Conservation (phyloP, 2,113 vertebrate genomes). For the Eudorcas thomsonii region DNA sequence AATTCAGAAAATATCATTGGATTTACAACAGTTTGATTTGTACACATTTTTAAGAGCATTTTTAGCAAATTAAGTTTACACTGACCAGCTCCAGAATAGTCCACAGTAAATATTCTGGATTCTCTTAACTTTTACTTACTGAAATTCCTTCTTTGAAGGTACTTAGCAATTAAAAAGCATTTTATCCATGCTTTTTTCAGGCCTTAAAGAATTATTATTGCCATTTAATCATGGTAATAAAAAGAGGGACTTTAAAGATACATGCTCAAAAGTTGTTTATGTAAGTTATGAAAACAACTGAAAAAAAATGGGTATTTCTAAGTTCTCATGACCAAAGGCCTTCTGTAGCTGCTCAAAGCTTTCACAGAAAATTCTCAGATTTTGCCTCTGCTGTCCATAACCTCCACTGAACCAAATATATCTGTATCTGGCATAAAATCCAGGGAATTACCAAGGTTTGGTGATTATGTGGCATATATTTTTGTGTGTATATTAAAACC, state of each 20-base stretch:
- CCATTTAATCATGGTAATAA: background rate
- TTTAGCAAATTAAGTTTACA: background rate
- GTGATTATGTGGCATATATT: background rate
- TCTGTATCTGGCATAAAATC: background rate
- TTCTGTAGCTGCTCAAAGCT: background rate
- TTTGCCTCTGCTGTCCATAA: background rate
- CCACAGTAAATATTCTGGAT: constrained; percentile 11
- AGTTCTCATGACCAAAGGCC: background rate
- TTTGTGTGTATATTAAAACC: background rate
- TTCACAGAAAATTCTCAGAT: background rate
- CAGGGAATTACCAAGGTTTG: background rate
- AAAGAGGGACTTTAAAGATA: background rate
- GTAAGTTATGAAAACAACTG: background rate
- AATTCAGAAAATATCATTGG: background rate
- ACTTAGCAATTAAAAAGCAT: constrained; percentile 32
- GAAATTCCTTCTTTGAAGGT: background rate
- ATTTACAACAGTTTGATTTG: background rate
- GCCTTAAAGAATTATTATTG: background rate
- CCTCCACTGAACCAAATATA: background rate
- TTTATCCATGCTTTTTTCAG: background rate
- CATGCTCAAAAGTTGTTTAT: background rate
- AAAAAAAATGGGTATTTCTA: background rate
- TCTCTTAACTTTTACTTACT: background rate
- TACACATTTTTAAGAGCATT: background rate
- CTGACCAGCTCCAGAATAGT: background rate